phyloP scores from a whole-genome alignment of 2,113 vertebrate genomes.

The Toxostoma redivivum region DNA sequence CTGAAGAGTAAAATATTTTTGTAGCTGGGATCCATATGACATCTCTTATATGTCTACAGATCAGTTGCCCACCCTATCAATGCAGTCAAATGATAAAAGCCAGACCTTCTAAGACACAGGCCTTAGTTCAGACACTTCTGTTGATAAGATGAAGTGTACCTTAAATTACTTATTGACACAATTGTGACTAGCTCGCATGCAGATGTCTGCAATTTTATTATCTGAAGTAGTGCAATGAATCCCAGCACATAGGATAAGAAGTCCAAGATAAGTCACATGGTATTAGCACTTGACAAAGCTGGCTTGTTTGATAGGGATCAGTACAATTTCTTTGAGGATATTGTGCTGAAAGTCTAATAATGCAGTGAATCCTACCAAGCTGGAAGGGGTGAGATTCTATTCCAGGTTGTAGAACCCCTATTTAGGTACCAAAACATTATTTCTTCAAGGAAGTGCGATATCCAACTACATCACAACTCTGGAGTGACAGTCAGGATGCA shows the following conservation, averaged over 20 bases:
- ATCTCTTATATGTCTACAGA: not conserved
- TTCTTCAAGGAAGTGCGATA: not conserved
- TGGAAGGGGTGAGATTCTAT: not conserved
- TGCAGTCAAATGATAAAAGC: not conserved
- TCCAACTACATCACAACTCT: not conserved
- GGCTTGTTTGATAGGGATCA: not conserved
- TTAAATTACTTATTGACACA: not conserved
- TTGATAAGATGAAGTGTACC: not conserved
- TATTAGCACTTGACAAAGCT: not conserved
- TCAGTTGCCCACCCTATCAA: not conserved
- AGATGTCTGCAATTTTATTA: not conserved
- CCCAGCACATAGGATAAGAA: not conserved
- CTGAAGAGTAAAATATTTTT: not conserved
- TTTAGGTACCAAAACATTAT: not conserved
- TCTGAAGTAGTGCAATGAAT: not conserved
- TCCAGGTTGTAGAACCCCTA: not conserved
- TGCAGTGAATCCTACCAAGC: not conserved
- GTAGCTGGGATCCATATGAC: not conserved
- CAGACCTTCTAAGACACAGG: not conserved
- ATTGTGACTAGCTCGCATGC: not conserved
- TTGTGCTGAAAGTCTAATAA: not conserved
- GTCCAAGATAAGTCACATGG: not conserved
- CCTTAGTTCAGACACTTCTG: not conserved
- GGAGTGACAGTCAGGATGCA: not conserved
- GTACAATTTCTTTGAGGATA: not conserved